Conservation (phyloP, 53 echinoderm and acorn worm species). For the Echinarachnius parma region DNA sequence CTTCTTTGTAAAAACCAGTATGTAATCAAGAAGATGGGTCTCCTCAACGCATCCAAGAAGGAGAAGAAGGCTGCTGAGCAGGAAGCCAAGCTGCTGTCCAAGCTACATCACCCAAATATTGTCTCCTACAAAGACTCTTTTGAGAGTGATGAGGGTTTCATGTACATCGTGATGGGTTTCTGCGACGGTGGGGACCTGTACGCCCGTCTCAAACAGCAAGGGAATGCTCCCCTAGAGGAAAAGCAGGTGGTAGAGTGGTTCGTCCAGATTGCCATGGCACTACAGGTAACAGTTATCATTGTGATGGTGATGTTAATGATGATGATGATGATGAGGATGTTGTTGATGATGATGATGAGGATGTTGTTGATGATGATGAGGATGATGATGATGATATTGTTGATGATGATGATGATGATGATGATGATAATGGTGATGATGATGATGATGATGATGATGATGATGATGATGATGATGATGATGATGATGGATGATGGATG, state of each 20-base stretch:
- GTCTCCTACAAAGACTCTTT: slow-evolving; percentile 98
- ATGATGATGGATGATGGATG: too few species aligned
- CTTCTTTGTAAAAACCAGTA: too few species aligned
- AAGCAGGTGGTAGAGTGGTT: slow-evolving; percentile 99
- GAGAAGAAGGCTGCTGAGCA: slow-evolving; percentile 96
- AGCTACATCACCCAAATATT: slow-evolving; percentile 92
- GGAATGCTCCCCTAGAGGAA: slow-evolving; percentile 65
- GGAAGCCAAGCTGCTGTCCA: slow-evolving; percentile 95
- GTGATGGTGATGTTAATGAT: too few species aligned
- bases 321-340: too few species aligned
- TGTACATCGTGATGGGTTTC: slow-evolving; percentile 98
- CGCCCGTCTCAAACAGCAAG: slow-evolving; percentile 84
- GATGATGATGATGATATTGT: too few species aligned
- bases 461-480: too few species aligned
- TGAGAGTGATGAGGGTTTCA: slow-evolving; percentile 87
- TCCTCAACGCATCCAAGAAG: slow-evolving; percentile 74
- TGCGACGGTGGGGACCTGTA: slow-evolving; percentile 96
- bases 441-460: too few species aligned
- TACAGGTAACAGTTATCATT: too few species aligned
- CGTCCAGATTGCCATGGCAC: slow-evolving; percentile 98
- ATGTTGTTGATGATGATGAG: too few species aligned
- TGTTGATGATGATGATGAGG: too few species aligned
- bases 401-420: too few species aligned
- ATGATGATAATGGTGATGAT: too few species aligned
- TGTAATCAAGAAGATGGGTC: slow-evolving; percentile 96